phyloP scores from a whole-genome alignment of 2,113 vertebrate genomes.

The Galeopterus variegatus region DNA sequence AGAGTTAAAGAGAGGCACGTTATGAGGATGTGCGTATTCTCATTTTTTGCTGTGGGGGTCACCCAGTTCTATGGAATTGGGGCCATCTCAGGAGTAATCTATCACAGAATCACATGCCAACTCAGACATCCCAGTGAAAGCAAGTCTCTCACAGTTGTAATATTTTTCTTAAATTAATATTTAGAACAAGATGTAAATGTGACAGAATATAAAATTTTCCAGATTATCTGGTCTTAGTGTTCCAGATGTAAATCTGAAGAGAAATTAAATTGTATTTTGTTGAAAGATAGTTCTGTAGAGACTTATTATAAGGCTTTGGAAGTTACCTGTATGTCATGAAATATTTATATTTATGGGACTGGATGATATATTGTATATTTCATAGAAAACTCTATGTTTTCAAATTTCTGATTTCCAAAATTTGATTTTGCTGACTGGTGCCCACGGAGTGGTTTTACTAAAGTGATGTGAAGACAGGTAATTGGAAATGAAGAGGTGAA shows the following conservation, averaged over 20 bases:
- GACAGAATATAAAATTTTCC: neutral
- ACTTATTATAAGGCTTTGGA: neutral
- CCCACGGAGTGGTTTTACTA: neutral
- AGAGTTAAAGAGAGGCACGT: neutral
- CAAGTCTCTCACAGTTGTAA: neutral
- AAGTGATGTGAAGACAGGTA: neutral
- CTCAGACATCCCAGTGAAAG: neutral
- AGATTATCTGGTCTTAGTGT: neutral
- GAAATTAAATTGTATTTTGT: conserved; percentile 36
- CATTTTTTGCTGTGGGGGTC: neutral
- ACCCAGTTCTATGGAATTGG: neutral
- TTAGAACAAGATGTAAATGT: neutral
- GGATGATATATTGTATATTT: conserved; percentile 26
- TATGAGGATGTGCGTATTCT: neutral
- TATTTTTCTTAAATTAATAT: conserved; percentile 43
- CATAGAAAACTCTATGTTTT: conserved; percentile 44
- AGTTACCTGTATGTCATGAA: neutral
- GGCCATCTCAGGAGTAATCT: neutral
- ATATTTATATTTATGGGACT: conserved; percentile 42
- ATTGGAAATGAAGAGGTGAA: conserved; percentile 19
- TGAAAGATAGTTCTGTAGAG: neutral
- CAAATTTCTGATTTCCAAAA: conserved; percentile 24
- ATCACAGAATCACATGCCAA: neutral
- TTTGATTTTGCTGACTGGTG: conserved; percentile 55
- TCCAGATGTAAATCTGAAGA: neutral